Evolutionary conservation across 2,113 vertebrate genomes (phyloP).

Genomic region (Nestor notabilis): DNA sequence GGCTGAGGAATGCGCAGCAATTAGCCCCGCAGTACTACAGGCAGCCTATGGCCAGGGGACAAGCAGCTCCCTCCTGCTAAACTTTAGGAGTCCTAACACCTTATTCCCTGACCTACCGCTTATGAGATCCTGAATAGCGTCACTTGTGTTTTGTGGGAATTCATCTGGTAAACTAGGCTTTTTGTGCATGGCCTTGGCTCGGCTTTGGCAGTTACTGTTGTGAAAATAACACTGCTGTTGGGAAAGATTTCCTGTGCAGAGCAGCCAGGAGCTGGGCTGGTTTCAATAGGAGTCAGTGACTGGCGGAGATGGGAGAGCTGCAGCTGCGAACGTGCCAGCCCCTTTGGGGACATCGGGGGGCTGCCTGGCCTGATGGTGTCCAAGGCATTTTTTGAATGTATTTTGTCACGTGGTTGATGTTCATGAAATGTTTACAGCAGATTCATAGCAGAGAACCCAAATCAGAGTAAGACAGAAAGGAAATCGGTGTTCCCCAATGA

Average conservation of each 20-base stretch:
- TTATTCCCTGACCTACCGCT: slow-evolving; percentile 58
- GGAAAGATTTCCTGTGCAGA: neutral
- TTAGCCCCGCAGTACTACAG: slow-evolving; percentile 71
- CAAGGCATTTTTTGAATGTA: neutral
- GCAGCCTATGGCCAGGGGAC: slow-evolving; percentile 46
- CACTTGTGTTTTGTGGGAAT: slow-evolving; percentile 57
- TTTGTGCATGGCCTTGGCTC: slow-evolving; percentile 36
- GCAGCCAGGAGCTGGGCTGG: slow-evolving; percentile 37
- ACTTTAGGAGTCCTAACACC: slow-evolving; percentile 61
- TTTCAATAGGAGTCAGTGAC: neutral
- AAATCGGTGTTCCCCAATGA: neutral
- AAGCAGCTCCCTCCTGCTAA: slow-evolving; percentile 45
- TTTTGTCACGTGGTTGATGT: rapidly evolving
- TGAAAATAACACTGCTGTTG: slow-evolving; percentile 33
- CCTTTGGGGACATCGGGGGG: rapidly evolving
- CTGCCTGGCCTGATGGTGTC: rapidly evolving
- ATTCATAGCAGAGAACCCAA: neutral
- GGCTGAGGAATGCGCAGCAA: slow-evolving; percentile 74
- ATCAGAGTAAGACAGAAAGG: neutral
- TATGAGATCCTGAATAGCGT: slow-evolving; percentile 38
- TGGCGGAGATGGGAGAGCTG: neutral
- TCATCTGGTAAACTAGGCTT: slow-evolving; percentile 44
- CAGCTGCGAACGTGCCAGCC: neutral
- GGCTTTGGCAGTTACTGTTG: neutral
- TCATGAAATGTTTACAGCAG: neutral